phyloP scores from a whole-genome alignment of 2,888 invertebrate species.

The Synanthedon vespiformis region DNA sequence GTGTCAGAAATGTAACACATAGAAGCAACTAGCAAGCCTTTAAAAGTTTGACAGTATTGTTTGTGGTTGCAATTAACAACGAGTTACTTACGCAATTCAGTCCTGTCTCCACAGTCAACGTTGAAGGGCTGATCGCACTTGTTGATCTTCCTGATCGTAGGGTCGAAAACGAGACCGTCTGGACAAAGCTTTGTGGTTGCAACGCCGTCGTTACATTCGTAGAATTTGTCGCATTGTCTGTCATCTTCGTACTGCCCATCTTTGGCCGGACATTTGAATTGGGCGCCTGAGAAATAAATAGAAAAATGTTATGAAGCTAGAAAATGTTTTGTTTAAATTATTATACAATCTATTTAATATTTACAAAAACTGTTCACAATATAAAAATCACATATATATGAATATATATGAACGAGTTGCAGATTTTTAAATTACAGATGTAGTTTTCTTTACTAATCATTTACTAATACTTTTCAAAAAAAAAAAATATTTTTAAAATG shows the following conservation, averaged over 20 bases:
- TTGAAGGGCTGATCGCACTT: slow-evolving; percentile 95
- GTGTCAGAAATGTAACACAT: neutral
- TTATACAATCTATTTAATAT: too few species aligned
- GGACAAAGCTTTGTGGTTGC: slow-evolving; percentile 83
- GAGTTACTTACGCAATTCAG: slow-evolving; percentile 84
- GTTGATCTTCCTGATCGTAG: slow-evolving; percentile 84
- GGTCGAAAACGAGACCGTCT: slow-evolving; percentile 91
- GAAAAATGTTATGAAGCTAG: too few species aligned
- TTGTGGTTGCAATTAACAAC: neutral
- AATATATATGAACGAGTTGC: too few species aligned
- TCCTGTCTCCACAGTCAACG: slow-evolving; percentile 89
- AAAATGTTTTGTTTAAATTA: too few species aligned
- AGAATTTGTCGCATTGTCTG: slow-evolving; percentile 88
- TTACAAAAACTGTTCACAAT: too few species aligned
- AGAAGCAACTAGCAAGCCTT: too few species aligned
- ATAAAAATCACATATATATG: too few species aligned
- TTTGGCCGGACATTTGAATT: slow-evolving; percentile 82
- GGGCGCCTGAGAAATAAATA: slow-evolving; percentile 39
- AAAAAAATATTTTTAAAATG: too few species aligned
- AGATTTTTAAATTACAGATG: too few species aligned
- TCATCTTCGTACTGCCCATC: slow-evolving; percentile 85
- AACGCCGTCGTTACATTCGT: slow-evolving; percentile 80
- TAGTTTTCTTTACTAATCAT: too few species aligned
- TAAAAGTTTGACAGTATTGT: neutral
- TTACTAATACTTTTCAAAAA: too few species aligned